These are phyloP conservation scores for Limnephilus marmoratus DNA, from an alignment of 2,888 invertebrate species.

Conservation along the genomic window DNA sequence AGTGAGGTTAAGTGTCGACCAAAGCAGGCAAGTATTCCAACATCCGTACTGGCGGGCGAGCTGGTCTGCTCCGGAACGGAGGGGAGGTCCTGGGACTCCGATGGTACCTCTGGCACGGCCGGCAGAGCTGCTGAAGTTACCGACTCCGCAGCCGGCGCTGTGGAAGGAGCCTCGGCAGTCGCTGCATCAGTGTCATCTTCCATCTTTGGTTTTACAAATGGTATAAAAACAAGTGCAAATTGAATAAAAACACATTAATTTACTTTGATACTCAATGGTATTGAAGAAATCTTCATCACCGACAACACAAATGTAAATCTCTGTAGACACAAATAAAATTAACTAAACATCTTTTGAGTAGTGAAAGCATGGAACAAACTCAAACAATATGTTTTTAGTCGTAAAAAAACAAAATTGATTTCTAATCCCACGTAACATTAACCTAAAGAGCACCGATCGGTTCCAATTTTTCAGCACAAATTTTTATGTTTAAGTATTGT, in stretches of 20 bases:
- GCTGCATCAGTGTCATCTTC: not conserved
- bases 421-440: too few species aligned
- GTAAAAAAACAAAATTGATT: too few species aligned
- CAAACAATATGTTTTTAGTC: too few species aligned
- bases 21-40: slow-evolving; percentile 54
- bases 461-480: too few species aligned
- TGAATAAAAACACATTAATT: not conserved
- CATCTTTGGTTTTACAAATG: not conserved
- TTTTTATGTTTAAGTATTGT: too few species aligned
- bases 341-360: too few species aligned
- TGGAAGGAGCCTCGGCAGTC: not conserved
- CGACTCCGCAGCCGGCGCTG: not conserved
- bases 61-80: not conserved
- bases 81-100: not conserved
- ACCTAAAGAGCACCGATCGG: too few species aligned
- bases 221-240: not conserved
- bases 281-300: too few species aligned
- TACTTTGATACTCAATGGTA: too few species aligned
- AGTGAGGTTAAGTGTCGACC: not conserved
- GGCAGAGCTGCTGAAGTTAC: not conserved
- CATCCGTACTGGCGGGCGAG: slow-evolving; percentile 63
- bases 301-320: too few species aligned
- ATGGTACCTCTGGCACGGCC: not conserved
- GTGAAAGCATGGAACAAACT: too few species aligned
- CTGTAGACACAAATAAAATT: too few species aligned